These are phyloP conservation scores for Dendrolimus pini DNA, from an alignment of 2,888 invertebrate species.

Conservation along the genomic window DNA sequence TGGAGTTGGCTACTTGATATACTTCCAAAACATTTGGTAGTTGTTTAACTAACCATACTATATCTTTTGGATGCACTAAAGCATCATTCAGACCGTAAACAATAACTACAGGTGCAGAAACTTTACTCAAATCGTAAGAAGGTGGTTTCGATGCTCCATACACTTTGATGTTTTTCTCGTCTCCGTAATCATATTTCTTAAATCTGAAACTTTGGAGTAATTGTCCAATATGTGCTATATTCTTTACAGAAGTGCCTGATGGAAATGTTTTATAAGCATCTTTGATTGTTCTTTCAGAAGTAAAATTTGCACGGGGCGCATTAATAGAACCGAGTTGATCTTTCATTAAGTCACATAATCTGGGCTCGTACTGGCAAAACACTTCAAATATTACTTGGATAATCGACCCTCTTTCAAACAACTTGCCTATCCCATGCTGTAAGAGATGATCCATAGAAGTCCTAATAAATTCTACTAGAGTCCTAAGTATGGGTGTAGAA, in stretches of 20 bases:
- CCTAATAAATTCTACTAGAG: slow-evolving; percentile 15
- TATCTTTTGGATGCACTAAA: slow-evolving; percentile 77
- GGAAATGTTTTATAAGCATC: slow-evolving; percentile 41
- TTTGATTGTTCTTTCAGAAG: slow-evolving; percentile 32
- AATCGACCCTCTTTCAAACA: slow-evolving; percentile 36
- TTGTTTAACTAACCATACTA: slow-evolving; percentile 62
- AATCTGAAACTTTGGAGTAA: slow-evolving; percentile 30
- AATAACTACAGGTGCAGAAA: slow-evolving; percentile 35
- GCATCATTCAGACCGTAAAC: slow-evolving; percentile 65
- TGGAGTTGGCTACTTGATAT: slow-evolving; percentile 70
- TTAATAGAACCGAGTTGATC: slow-evolving; percentile 24
- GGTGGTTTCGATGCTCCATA: slow-evolving; percentile 44
- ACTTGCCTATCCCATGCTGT: slow-evolving; percentile 30
- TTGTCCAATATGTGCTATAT: slow-evolving; percentile 49
- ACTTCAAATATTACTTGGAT: slow-evolving; percentile 37
- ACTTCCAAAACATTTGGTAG: slow-evolving; percentile 76
- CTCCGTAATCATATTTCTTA: slow-evolving; percentile 50
- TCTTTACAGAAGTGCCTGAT: slow-evolving; percentile 41
- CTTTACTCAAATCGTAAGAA: slow-evolving; percentile 38
- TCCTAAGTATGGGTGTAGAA: slow-evolving; percentile 30
- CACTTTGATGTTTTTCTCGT: slow-evolving; percentile 27
- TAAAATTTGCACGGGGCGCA: slow-evolving; percentile 37
- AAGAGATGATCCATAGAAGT: slow-evolving; percentile 23
- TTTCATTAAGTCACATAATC: too few species aligned
- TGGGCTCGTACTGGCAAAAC: slow-evolving; percentile 28